phyloP scores from a whole-genome alignment of 2,888 invertebrate species.

The Cremastinae sp. region DNA sequence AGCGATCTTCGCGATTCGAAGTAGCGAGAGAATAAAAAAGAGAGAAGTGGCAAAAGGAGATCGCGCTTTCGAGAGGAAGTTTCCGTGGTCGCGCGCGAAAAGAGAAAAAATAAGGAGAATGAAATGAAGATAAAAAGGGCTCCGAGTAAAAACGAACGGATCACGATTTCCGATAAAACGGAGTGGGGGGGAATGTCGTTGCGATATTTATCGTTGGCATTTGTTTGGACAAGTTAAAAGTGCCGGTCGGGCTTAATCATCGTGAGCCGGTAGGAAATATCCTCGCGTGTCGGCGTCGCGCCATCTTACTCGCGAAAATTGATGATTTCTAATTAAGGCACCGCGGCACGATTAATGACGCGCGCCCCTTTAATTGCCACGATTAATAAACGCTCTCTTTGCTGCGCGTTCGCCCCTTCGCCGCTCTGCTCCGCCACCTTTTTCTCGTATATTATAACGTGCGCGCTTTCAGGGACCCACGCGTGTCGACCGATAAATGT shows the following conservation, averaged over 20 bases:
- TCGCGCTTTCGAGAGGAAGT: constrained; percentile 1
- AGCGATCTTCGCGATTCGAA: constrained; percentile 17
- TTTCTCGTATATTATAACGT: constrained; percentile 40
- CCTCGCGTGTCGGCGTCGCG: constrained; percentile 60
- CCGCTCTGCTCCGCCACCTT: constrained; percentile 52
- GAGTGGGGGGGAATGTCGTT: constrained; percentile 47
- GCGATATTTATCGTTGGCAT: constrained; percentile 68
- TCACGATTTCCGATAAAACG: constrained; percentile 63
- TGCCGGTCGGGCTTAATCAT: constrained; percentile 68
- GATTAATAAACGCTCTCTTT: constrained; percentile 74
- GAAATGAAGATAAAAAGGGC: constrained; percentile 24
- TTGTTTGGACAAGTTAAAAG: constrained; percentile 63
- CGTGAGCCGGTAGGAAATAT: constrained; percentile 39
- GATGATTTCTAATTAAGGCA: constrained; percentile 78
- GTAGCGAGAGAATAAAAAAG: constrained; percentile 8
- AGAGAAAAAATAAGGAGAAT: constrained; percentile 1
- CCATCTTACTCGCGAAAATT: constrained; percentile 69
- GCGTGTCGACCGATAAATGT: constrained; percentile 76
- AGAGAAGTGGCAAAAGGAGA: constrained; percentile 24
- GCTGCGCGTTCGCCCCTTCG: constrained; percentile 12
- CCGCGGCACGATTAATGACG: constrained; percentile 77
- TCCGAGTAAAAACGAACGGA: constrained; percentile 48
- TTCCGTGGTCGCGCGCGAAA: not conserved
- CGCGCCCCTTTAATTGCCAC: constrained; percentile 77
- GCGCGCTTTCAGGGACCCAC: constrained; percentile 44